A percentile compares a stretch with the other conserved stretches of the same genome.
phyloP scores from a whole-genome alignment of 2,797 vertebrate species.

The Onychomys leucogaster region DNA sequence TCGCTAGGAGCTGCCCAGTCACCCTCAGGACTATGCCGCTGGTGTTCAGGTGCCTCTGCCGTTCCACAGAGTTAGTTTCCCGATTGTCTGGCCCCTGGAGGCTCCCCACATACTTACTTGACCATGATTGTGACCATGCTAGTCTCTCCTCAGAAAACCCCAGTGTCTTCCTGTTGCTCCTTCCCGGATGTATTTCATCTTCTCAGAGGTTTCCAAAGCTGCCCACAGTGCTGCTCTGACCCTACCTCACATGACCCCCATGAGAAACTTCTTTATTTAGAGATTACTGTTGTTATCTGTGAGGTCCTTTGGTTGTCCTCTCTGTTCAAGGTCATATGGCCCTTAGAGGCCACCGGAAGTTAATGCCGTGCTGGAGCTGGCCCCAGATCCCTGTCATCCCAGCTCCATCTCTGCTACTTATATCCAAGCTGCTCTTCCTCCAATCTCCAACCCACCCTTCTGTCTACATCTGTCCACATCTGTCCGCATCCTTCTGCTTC shows the following conservation, averaged over 20 bases:
- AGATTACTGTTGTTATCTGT: background rate
- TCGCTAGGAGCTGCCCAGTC: background rate
- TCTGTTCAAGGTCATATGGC: background rate
- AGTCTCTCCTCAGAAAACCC: constrained; percentile 32
- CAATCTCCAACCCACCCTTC: background rate
- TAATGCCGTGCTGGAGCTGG: background rate
- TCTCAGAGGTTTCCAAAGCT: constrained; percentile 31
- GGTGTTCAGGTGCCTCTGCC: background rate
- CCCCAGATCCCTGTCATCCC: background rate
- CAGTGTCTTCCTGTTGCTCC: background rate
- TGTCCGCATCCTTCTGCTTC: background rate
- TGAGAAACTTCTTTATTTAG: background rate
- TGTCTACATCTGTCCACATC: background rate
- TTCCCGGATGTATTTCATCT: background rate
- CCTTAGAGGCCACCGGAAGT: background rate
- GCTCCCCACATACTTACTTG: too few species aligned
- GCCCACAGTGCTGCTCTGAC: background rate
- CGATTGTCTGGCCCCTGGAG: background rate
- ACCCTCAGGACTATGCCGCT: background rate
- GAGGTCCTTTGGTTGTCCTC: background rate
- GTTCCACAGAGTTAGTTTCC: background rate
- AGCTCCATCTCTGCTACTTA: background rate
- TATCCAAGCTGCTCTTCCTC: background rate
- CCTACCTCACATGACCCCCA: background rate
- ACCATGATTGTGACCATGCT: background rate